Evolutionary conservation across 2,888 invertebrate species (phyloP).

Genomic region (Mythimna lalbum): DNA sequence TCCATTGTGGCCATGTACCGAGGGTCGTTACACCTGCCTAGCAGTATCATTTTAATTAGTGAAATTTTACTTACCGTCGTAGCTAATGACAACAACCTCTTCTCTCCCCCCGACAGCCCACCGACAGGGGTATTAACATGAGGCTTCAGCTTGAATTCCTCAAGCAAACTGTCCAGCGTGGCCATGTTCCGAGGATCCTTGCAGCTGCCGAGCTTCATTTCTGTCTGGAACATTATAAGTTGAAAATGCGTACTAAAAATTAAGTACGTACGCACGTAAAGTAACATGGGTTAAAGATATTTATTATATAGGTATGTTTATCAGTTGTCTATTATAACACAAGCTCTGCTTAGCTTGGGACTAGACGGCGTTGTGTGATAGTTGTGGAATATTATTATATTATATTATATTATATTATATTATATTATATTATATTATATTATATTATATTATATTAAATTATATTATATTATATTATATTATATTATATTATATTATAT

Average conservation of each 20-base stretch:
- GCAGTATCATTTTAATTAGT: neutral
- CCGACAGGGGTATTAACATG: slow-evolving; percentile 92
- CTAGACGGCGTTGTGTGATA: too few relatives aligned
- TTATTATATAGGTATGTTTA: too few relatives aligned
- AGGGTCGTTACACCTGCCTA: slow-evolving; percentile 60
- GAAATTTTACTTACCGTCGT: slow-evolving; percentile 91
- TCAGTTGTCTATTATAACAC: too few relatives aligned
- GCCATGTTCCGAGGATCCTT: slow-evolving; percentile 67
- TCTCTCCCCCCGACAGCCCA: slow-evolving; percentile 96
- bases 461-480: too few relatives aligned
- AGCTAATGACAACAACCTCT: slow-evolving; percentile 95
- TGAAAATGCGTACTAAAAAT: neutral
- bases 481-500: too few relatives aligned
- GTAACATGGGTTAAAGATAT: too few relatives aligned
- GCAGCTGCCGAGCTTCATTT: slow-evolving; percentile 84
- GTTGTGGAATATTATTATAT: too few relatives aligned
- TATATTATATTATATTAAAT: too few relatives aligned
- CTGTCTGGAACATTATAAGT: slow-evolving; percentile 77
- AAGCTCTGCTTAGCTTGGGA: too few relatives aligned
- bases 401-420: too few relatives aligned
- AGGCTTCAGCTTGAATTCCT: slow-evolving; percentile 93
- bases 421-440: too few relatives aligned
- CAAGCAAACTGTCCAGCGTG: slow-evolving; percentile 83
- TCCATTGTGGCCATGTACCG: slow-evolving; percentile 74
- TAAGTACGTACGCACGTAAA: too few relatives aligned